These are phyloP conservation scores for Pterocles burchelli DNA, from an alignment of 2,113 vertebrate genomes.

Conservation along the genomic window DNA sequence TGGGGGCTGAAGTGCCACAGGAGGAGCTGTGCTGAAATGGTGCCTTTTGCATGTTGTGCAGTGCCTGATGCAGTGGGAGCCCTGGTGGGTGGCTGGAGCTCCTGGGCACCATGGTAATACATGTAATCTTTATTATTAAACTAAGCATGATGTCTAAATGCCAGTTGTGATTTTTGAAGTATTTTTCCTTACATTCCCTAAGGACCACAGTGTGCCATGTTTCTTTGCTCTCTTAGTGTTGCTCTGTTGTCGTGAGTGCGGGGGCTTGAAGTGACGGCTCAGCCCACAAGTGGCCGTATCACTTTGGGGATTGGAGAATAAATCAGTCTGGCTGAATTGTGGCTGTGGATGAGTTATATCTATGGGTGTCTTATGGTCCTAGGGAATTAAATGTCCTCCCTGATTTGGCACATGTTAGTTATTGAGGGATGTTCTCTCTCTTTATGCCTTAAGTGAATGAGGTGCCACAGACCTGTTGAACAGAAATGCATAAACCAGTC, in stretches of 20 bases:
- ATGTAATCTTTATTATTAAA: background rate
- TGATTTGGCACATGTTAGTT: background rate
- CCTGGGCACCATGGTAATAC: background rate
- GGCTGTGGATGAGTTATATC: background rate
- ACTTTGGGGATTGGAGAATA: background rate
- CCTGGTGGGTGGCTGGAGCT: background rate
- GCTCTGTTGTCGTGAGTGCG: rapidly evolving
- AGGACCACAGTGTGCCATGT: rapidly evolving
- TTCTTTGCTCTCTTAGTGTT: background rate
- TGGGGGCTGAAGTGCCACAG: background rate
- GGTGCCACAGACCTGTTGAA: background rate
- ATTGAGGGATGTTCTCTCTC: background rate
- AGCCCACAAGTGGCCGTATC: rapidly evolving
- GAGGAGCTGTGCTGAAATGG: background rate
- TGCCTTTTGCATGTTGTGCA: background rate
- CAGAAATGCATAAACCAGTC: background rate
- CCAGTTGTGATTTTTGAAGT: background rate
- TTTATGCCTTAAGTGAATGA: background rate
- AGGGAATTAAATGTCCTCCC: background rate
- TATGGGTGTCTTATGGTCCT: background rate
- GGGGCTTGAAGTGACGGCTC: background rate
- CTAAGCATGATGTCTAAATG: background rate
- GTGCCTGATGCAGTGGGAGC: background rate
- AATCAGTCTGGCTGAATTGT: background rate
- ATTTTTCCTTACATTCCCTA: background rate